Percentiles rank a stretch among this genome's conserved stretches.
Conservation (phyloP, 2,113 vertebrate species). For the Siphamia tubifer region DNA sequence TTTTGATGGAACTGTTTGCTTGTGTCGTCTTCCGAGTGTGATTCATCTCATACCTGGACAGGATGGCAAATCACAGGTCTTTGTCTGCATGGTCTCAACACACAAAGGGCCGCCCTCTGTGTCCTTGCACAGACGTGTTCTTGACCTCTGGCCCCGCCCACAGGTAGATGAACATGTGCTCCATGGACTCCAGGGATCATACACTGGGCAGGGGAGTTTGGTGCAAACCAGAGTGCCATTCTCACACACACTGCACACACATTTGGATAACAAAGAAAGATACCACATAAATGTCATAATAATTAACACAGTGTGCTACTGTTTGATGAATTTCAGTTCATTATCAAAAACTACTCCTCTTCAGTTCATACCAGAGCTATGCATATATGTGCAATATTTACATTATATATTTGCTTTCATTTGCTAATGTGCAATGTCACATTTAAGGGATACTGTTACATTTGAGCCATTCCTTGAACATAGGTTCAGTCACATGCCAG, state of each 20-base stretch:
- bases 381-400: too few relatives aligned
- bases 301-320: too few relatives aligned
- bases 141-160: constrained; percentile 71
- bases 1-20: not conserved
- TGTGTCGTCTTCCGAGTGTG: too few relatives aligned
- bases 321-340: too few relatives aligned
- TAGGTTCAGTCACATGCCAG: too few relatives aligned
- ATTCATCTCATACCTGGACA: constrained; percentile 76
- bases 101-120: constrained; percentile 62
- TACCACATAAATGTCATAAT: not conserved
- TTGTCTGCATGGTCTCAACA: constrained; percentile 42
- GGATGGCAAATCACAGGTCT: constrained; percentile 64
- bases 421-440: too few relatives aligned
- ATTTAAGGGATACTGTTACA: too few relatives aligned
- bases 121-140: constrained; percentile 76
- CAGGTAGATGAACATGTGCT: constrained; percentile 83
- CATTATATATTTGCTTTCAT: too few relatives aligned
- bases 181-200: constrained; percentile 85
- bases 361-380: too few relatives aligned
- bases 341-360: too few relatives aligned
- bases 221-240: constrained; percentile 83
- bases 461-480: too few relatives aligned
- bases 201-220: constrained; percentile 68
- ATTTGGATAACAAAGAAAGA: not conserved
- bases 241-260: constrained; percentile 79